Base-by-base conservation (phyloP, 2,888 invertebrate species). In the Chouioia cunea region DNA sequence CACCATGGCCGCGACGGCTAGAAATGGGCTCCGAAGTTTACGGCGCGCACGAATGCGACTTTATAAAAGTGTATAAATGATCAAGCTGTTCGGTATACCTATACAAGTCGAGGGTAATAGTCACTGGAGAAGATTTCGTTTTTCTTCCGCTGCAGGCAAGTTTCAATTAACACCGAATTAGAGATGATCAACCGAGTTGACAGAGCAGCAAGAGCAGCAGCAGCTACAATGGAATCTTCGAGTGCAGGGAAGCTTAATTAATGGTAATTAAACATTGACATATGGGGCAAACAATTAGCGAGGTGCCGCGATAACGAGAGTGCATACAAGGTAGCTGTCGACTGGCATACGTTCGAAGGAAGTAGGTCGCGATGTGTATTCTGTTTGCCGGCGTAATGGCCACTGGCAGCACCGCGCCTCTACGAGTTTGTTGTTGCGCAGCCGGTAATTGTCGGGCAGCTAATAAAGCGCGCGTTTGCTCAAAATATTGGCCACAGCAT, bases 41-140 rank as follows among this genome's bases (percentile, higher is more conserved):
- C 53, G 50, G 44, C 53, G 12, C 53, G 12, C 43, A 43, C 22
- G 71, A 63, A 63, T 67, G 27, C 67, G 67, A 71, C n/a, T 67
- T 67, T 67, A 71, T 59, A 64, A 67, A 67, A 67, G 63, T 67
- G 3, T 6, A 64, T 67, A 67, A 67, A 43, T 48, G 46, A 58
- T 58, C 63, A 66, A 67, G 27, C 6, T 6, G 27, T 6, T 6
- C 27, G n/a, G n/a, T n/a, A n/a, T n/a, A n/a, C n/a, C n/a, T n/a
- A n/a, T n/a, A n/a, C n/a, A n/a, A n/a, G n/a, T n/a, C n/a, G n/a
- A n/a, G n/a, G n/a, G n/a, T n/a, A n/a, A n/a, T n/a, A n/a, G n/a
- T n/a, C n/a, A n/a, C n/a, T n/a, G n/a, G n/a, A n/a, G n/a, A n/a
- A n/a, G n/a, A n/a, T n/a, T n/a, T 27, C 27, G 27, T 3, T 6